Conservation (phyloP, 1,140 invertebrate genomes). For the Ptiloglossa arizonensis region DNA sequence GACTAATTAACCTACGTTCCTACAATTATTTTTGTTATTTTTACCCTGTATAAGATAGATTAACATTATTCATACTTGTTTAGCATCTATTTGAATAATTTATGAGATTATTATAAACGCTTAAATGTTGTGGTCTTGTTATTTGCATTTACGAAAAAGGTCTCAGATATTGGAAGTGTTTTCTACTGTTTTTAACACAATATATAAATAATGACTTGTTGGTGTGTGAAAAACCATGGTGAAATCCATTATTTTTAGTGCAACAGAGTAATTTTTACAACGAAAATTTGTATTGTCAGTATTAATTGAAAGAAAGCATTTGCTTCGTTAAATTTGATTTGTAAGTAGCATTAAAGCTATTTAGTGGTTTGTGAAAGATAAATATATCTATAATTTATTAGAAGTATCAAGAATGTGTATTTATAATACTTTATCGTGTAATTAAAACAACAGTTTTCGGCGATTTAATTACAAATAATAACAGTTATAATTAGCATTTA, state of each 20-base stretch:
- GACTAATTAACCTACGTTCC: conserved; percentile 34
- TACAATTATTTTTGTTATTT: conserved; percentile 8
- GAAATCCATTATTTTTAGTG: background rate
- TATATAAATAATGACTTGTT: background rate
- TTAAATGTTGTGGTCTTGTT: background rate
- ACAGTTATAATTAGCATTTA: background rate
- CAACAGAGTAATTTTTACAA: background rate
- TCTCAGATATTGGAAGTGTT: background rate
- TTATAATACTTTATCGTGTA: too few relatives aligned
- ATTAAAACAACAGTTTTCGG: too few relatives aligned
- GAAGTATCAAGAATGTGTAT: too few relatives aligned
- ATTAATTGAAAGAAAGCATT: background rate
- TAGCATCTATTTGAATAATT: background rate
- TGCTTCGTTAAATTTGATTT: background rate
- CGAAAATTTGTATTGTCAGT: background rate
- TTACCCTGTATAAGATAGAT: background rate
- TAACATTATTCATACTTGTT: background rate
- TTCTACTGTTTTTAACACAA: background rate
- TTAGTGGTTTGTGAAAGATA: background rate
- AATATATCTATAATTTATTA: background rate
- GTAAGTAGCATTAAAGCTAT: background rate
- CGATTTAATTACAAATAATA: background rate
- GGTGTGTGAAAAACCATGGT: background rate
- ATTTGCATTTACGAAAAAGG: background rate
- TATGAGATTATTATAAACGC: background rate